Evolutionary conservation across 2,797 vertebrate genomes (phyloP), one percentile per base, ranked within the genome.

Genomic region (Argentina silus): DNA sequence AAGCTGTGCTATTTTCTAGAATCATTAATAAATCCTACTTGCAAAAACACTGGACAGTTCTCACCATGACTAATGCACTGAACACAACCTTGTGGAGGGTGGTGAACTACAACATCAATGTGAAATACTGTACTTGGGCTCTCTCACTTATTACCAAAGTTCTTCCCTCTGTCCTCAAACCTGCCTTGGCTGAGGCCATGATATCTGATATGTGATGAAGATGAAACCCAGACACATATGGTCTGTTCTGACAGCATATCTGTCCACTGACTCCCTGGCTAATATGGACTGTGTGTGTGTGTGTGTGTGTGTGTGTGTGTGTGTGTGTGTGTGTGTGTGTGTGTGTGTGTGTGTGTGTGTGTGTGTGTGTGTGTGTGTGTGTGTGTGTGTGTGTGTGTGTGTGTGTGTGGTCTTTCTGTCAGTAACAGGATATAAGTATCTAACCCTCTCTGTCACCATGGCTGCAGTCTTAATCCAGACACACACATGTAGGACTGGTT

Each of bases 391-490:
- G 55, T 19, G 55, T 21, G 44, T 2, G 60, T n/a, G 57, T 8
- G 45, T 17, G 43, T 43, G 60, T 27, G 12, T 15, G 59, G 42
- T 42, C 59, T 61, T 7, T 19, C 21, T 59, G 19, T 59, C 59
- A 60, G 19, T 19, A 60, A 61, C 23, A 61, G 27, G 6, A 42
- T 27, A 61, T 14, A 3, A 4, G 12, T 42, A 21, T 36, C 59
- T 61, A 11, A 11, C 51, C 50, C 57, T 21, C 19, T 42, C 69
- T 72, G 72, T 67, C 70, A 48, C 62, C 59, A 72, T 17, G 62
- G 70, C 61, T 72, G 15, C 71, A 44, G 72, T 72, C 75, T 72
- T 42, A 76, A 61, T 63, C 19, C 69, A 45, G 60, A 67, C 45
- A 62, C 5, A 21, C 9, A 14, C 23, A 21, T 9, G 56, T 5